Percentiles rank a stretch among this genome's conserved stretches.
phyloP scores from a whole-genome alignment of 1,140 invertebrate species.

The Eciton burchellii region DNA sequence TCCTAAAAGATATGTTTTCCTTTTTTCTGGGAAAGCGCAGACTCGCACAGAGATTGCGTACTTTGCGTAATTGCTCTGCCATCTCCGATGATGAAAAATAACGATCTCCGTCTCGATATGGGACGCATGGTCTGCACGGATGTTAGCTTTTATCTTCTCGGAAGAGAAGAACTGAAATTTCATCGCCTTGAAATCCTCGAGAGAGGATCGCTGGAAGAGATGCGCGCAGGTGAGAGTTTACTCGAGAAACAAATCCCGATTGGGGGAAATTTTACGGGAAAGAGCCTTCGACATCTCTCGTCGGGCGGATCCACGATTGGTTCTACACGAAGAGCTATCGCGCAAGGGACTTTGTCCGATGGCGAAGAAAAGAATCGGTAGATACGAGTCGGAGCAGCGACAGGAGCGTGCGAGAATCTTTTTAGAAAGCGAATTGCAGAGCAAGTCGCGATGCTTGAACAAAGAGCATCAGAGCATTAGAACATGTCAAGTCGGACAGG shows the following conservation, averaged over 20 bases:
- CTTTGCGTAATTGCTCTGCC: background rate
- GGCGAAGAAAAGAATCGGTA: slow-evolving; percentile 24
- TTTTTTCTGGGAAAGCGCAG: background rate
- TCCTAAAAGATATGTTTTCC: slow-evolving; percentile 5
- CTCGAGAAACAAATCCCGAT: background rate
- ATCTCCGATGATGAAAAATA: background rate
- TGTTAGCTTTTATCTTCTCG: background rate
- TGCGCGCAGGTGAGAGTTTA: background rate
- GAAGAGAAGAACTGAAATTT: background rate
- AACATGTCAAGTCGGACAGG: too few species aligned
- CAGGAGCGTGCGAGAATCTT: too few species aligned
- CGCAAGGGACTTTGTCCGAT: slow-evolving; percentile 36
- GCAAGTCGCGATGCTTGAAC: too few species aligned
- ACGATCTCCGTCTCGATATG: background rate
- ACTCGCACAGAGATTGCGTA: background rate
- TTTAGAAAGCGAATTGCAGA: too few species aligned
- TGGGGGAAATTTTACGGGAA: background rate
- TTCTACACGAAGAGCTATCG: slow-evolving; percentile 8
- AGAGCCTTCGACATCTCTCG: background rate
- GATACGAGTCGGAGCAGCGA: too few species aligned
- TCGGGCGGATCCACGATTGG: background rate
- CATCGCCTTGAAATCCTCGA: too few species aligned
- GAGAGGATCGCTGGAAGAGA: background rate
- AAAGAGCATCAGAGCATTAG: too few species aligned
- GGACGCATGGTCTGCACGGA: background rate